Conservation (phyloP, 1,140 invertebrate species). For the Achatina immaculata region DNA sequence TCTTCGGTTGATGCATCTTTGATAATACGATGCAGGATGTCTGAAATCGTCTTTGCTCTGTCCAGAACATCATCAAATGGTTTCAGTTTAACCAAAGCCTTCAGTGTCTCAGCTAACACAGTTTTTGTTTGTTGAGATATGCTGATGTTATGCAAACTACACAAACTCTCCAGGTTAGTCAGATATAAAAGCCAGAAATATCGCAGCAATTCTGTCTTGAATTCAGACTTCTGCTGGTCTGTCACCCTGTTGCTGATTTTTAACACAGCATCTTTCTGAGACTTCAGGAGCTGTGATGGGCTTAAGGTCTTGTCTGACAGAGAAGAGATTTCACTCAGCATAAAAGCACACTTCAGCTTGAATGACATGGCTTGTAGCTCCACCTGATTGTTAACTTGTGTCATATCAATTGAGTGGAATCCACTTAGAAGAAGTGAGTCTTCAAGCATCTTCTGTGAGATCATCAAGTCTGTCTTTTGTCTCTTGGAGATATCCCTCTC, state of each 20-base stretch:
- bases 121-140: not conserved
- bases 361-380: not conserved
- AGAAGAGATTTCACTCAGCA: conserved; percentile 3
- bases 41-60: not conserved
- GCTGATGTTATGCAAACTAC: not conserved
- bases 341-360: conserved; percentile 5
- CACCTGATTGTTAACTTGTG: not conserved
- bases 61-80: not conserved
- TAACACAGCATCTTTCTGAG: not conserved
- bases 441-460: not conserved
- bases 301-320: not conserved
- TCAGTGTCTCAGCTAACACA: not conserved
- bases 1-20: not conserved
- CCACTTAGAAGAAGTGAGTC: not conserved
- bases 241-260: not conserved
- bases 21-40: not conserved
- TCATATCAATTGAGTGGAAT: not conserved
- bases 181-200: not conserved
- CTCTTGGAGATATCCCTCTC: not conserved
- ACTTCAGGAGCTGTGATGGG: not conserved
- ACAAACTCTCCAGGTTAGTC: not conserved
- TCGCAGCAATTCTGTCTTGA: not conserved
- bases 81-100: not conserved
- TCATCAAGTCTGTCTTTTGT: not conserved
- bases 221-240: not conserved